Base-by-base conservation (phyloP, 2,113 vertebrate species). In the Scopus umbretta region DNA sequence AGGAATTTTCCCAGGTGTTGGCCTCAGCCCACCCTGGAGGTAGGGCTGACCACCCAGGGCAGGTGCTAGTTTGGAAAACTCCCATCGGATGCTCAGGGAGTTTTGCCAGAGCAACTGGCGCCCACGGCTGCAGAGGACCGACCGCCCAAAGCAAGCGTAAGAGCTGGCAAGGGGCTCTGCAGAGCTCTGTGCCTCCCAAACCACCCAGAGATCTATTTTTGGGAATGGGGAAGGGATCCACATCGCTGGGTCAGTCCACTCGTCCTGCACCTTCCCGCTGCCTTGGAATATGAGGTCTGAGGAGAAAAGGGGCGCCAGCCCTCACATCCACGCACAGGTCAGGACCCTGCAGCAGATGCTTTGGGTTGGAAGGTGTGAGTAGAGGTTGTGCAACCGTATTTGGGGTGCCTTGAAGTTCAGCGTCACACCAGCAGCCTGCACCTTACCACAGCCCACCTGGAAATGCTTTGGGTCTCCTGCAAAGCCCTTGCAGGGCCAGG, bases 141-240 rank as follows among this genome's bases (percentile, higher is more conserved):
- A 91, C 2, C 5, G 7, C 13, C 7, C 55, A 8, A 6, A 70
- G n/a, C 27, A 16, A 40, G 16, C 19, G 3, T 11, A 4, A 19
- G 11, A 25, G 71, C 8, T 74, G 80, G 23, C 1, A 3, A n/a
- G 21, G 21, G 27, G 29, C 30, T 73, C 52, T 43, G 21, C 56
- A 67, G 43, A 50, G 43, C 43, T 63, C 76, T 10, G 50, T 3
- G 4, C 18, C 62, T 38, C 62, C 76, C 67, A 74, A 59, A 43
- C 6, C 50, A 21, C 16, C 2, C 1, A 0, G 42, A n/a, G 36
- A 34, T 13, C 12, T 34, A 3, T 4, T 63, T 43, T 3, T 4
- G 36, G 70, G 63, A 22, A 8, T 4, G 32, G 43, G 38, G 42
- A 42, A 68, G 40, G 38, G 23, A 50, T 36, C 14, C 9, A 34